Base-by-base conservation (phyloP, 1,140 invertebrate species). In the roundworm (Caenorhabditis elegans) region DNA sequence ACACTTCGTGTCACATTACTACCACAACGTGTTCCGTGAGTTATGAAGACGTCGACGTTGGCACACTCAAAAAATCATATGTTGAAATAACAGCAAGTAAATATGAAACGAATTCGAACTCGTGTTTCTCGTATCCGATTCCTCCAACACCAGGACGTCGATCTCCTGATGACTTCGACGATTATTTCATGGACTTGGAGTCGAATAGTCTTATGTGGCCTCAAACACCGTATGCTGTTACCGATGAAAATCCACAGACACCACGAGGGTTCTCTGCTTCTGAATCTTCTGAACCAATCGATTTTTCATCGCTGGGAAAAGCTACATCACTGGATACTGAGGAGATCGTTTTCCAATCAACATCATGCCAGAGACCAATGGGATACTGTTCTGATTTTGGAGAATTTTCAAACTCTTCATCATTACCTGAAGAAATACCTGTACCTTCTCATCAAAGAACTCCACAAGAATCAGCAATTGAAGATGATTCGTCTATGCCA, bases 131-230 rank as follows among this genome's bases (percentile, higher is more conserved):
- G 3, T 70, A 19, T 39, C 60, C 31, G 8, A 70, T 70, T 22
- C 60, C 60, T 10, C 31, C 19, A 19, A 70, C 60, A 2, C 60
- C 60, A 10, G 60, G 60, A 11, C 60, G 60, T 10, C 1, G 60
- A 39, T 34, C 60, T 34, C 60, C 60, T 10, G 60, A 70, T 39
- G 31, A 22, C 2, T 13, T 39, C 11, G 34, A 70, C n/a, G 34
- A 70, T 11, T 31, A 34, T 39, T 70, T 70, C 34, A 70, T 70
- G 60, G 60, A 70, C 28, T 39, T 70, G n/a, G 60, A 70, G 22
- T 34, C 60, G n/a, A 70, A 70, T 39, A 70, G 60, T 39, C 11
- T 70, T 17, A 43, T 70, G 34, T 70, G 60, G 60, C 19, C 31
- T 4, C 31, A 11, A 39, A 4, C 26, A 13, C 15, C 31, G 1